phyloP scores from a whole-genome alignment of 2,113 vertebrate species.

The Otocyon megalotis region DNA sequence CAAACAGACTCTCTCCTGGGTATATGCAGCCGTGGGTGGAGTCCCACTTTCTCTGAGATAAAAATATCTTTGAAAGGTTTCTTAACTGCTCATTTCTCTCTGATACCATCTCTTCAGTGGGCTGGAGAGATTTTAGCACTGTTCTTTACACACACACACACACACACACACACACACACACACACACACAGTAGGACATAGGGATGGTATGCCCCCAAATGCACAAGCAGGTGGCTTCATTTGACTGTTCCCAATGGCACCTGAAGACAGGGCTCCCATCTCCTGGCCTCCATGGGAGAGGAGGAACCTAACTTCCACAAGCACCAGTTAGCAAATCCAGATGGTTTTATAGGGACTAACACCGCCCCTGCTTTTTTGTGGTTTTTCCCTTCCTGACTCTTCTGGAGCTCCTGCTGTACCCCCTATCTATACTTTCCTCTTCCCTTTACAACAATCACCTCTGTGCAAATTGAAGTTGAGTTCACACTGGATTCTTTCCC shows the following conservation, averaged over 20 bases:
- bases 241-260: neutral
- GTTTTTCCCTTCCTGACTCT: neutral
- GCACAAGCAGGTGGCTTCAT: neutral
- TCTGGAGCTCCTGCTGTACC: neutral
- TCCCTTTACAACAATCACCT: neutral
- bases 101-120: neutral
- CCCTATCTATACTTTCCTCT: neutral
- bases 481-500: neutral
- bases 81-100: slow-evolving; percentile 51
- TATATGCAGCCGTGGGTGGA: slow-evolving; percentile 33
- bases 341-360: neutral
- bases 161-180: neutral
- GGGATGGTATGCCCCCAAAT: neutral
- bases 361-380: neutral
- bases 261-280: neutral
- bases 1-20: slow-evolving; percentile 58
- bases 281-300: too few species aligned
- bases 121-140: neutral
- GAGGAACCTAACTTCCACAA: neutral
- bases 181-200: neutral
- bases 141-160: neutral
- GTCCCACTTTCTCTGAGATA: slow-evolving; percentile 67
- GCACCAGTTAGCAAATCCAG: neutral
- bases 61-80: slow-evolving; percentile 62
- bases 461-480: neutral